Evolutionary conservation across 2,113 vertebrate genomes (phyloP).

Genomic region (Peromyscus maniculatus): DNA sequence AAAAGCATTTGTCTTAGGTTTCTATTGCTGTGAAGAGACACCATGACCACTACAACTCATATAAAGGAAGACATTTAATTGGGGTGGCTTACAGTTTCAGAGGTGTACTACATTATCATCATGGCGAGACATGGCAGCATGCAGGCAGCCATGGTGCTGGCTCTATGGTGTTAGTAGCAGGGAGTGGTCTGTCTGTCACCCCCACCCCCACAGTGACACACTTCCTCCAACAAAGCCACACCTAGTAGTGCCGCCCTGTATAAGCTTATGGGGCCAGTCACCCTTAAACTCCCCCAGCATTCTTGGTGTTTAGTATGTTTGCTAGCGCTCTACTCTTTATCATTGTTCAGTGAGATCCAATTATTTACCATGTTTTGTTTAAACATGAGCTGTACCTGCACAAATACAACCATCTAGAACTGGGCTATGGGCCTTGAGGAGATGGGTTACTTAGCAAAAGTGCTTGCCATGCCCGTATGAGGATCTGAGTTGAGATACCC

Average conservation of each 20-base stretch:
- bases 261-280: not conserved
- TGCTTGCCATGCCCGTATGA: not conserved
- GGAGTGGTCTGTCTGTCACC: not conserved
- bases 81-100: not conserved
- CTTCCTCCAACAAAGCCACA: not conserved
- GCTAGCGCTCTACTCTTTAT: not conserved
- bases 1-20: not conserved
- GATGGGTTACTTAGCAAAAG: not conserved
- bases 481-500: not conserved
- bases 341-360: not conserved
- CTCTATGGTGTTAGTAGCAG: not conserved
- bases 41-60: not conserved
- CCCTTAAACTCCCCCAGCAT: not conserved
- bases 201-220: not conserved
- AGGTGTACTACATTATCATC: not conserved
- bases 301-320: not conserved
- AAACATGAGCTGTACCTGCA: not conserved
- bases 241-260: not conserved
- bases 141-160: not conserved
- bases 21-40: not conserved
- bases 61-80: not conserved
- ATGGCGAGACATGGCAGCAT: not conserved
- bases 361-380: not conserved
- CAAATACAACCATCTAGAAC: not conserved
- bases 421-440: not conserved